phyloP scores from a whole-genome alignment of 2,797 vertebrate species.

The Bovichtus variegatus region DNA sequence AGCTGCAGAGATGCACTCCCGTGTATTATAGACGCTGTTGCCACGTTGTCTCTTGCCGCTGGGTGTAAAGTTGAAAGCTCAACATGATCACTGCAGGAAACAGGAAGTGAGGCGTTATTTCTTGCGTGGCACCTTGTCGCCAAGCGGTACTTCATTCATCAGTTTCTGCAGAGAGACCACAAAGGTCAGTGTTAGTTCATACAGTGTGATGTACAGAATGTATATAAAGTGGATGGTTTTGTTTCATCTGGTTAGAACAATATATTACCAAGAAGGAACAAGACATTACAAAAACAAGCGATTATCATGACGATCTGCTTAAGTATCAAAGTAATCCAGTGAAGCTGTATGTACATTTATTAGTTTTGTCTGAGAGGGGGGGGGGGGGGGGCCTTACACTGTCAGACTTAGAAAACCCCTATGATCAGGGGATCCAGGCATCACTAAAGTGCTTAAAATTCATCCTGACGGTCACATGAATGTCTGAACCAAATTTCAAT shows the following conservation, averaged over 20 bases:
- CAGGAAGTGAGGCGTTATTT: conserved; percentile 62
- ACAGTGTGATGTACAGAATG: background rate
- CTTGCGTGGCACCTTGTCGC: conserved; percentile 86
- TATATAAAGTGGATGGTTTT: background rate
- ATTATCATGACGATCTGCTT: background rate
- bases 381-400: too few relatives aligned
- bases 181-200: background rate
- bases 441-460: background rate
- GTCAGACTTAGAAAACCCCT: background rate
- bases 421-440: too few relatives aligned
- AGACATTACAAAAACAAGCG: background rate
- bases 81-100: background rate
- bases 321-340: background rate
- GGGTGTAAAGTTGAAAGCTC: background rate
- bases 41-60: background rate
- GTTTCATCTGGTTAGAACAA: background rate
- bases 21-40: background rate
- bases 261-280: background rate
- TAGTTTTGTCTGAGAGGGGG: background rate
- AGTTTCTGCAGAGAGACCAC: conserved; percentile 77
- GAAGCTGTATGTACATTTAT: background rate
- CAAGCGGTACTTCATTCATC: conserved; percentile 83
- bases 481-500: background rate
- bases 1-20: background rate
- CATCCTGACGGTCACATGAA: background rate